Evolutionary conservation across 2,888 invertebrate genomes (phyloP).

Genomic region (Rhingia rostrata): DNA sequence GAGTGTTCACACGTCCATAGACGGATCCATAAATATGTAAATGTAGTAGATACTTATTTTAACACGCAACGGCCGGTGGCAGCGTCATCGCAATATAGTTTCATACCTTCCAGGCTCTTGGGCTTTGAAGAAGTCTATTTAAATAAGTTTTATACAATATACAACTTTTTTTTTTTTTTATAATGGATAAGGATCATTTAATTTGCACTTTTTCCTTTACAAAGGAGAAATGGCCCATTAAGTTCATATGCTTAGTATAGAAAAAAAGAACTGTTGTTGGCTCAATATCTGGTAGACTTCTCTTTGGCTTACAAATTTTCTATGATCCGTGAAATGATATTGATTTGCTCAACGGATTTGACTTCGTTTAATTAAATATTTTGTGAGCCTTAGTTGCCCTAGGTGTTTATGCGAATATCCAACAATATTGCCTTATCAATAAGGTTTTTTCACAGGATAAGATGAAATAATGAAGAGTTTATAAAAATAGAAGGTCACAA

Average conservation of each 20-base stretch:
- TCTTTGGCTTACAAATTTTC: too few relatives aligned
- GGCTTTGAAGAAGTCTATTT: slow-evolving; percentile 47
- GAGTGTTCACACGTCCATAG: slow-evolving; percentile 9
- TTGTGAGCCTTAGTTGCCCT: too few relatives aligned
- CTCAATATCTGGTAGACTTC: too few relatives aligned
- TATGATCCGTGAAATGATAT: too few relatives aligned
- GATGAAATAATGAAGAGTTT: too few relatives aligned
- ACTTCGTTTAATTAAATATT: too few relatives aligned
- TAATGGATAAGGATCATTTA: slow-evolving; percentile 54
- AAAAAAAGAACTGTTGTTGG: background rate
- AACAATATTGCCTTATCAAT: too few relatives aligned
- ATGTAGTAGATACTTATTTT: slow-evolving; percentile 19
- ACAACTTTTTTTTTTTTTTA: slow-evolving; percentile 28
- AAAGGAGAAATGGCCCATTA: slow-evolving; percentile 37
- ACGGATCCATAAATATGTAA: slow-evolving; percentile 53
- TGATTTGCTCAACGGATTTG: too few relatives aligned
- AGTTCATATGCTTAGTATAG: slow-evolving; percentile 34
- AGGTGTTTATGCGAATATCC: too few relatives aligned
- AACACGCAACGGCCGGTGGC: background rate
- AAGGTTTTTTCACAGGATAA: too few relatives aligned
- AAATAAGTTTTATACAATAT: slow-evolving; percentile 38
- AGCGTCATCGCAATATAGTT: slow-evolving; percentile 12
- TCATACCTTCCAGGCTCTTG: slow-evolving; percentile 37
- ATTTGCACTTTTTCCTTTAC: slow-evolving; percentile 41
- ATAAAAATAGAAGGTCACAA: too few relatives aligned